Conservation (phyloP, 2,888 invertebrate species). For the Patella pellucida region DNA sequence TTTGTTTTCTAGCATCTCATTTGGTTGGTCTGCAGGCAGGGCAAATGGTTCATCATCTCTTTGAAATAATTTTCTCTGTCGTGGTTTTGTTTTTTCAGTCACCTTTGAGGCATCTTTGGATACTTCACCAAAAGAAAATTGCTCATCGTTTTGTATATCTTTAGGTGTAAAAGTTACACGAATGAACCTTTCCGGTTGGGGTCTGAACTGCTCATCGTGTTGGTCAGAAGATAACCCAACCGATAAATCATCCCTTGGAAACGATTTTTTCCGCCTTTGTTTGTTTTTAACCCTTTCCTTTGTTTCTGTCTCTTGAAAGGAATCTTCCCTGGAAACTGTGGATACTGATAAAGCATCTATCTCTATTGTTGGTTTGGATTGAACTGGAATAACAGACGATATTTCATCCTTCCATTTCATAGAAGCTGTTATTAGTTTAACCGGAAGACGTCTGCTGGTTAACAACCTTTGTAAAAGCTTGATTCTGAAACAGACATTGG, state of each 20-base stretch:
- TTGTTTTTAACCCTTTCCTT: background rate
- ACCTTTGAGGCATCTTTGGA: conserved; percentile 7
- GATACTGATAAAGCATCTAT: background rate
- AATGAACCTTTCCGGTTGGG: conserved; percentile 29
- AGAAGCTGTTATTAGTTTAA: conserved; percentile 32
- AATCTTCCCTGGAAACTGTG: too few species aligned
- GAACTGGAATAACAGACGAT: conserved; percentile 3
- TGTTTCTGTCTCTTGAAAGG: background rate
- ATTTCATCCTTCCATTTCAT: conserved; percentile 34
- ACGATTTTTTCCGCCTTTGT: background rate
- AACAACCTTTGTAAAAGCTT: conserved; percentile 35
- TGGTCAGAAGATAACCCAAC: background rate
- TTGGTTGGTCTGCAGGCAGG: background rate
- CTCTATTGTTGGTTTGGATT: background rate
- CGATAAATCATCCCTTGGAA: conserved; percentile 4
- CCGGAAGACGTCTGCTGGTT: conserved; percentile 36
- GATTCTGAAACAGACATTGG: conserved; percentile 28
- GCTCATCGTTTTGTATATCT: background rate
- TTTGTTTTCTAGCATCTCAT: background rate
- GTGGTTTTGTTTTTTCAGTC: background rate
- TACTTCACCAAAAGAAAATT: background rate
- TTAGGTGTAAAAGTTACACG: conserved; percentile 32
- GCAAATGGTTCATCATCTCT: background rate
- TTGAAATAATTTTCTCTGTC: background rate
- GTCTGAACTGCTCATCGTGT: background rate